These are phyloP conservation scores for human DNA, from an alignment of 2,113 vertebrate genomes.

Conservation along the genomic window GRCh38 chr1:120098001-120098500, in stretches of 20 bases:
- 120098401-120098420: background rate
- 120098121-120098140: constrained; percentile 10
- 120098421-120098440: background rate
- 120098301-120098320: background rate
- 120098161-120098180: background rate
- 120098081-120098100: background rate
- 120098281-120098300: background rate
- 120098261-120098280: background rate
- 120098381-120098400: background rate
- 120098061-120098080: background rate
- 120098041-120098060: background rate
- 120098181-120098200: background rate
- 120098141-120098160: background rate
- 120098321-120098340: background rate
- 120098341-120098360: background rate
- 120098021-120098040: background rate
- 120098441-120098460: background rate
- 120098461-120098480: background rate
- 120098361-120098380: background rate
- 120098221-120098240: background rate
- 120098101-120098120: background rate
- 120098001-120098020: background rate
- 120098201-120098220: background rate
- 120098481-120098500: background rate
- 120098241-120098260: background rate